Evolutionary conservation across 2,888 invertebrate species (phyloP).

Genomic region (Marasmarcha lunaedactyla): DNA sequence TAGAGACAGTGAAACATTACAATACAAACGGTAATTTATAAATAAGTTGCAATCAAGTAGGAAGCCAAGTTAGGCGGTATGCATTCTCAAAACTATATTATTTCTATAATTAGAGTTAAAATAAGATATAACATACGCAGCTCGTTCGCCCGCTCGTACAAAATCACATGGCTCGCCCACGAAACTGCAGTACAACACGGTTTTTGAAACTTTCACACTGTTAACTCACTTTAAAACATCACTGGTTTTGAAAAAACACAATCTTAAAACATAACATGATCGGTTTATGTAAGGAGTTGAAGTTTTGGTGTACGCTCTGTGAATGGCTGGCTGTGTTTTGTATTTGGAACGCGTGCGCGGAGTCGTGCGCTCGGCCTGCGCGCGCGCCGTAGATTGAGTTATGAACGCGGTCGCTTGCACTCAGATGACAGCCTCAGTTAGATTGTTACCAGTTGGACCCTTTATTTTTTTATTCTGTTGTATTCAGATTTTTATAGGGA

Average conservation of each 20-base stretch:
- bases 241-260: constrained; percentile 22
- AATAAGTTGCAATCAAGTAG: no score
- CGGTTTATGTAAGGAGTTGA: background rate
- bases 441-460: background rate
- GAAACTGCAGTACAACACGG: constrained; percentile 5
- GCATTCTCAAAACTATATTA: constrained; percentile 6
- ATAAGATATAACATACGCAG: constrained; percentile 43
- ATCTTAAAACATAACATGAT: background rate
- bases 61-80: no score
- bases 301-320: background rate
- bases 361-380: constrained; percentile 30
- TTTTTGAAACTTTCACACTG: background rate
- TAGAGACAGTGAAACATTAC: no score
- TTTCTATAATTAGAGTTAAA: constrained; percentile 37
- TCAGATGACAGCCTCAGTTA: constrained; percentile 51
- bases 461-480: constrained; percentile 7
- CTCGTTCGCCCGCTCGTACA: constrained; percentile 38
- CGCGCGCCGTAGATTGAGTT: constrained; percentile 41
- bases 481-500: background rate
- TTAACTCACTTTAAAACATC: constrained; percentile 34
- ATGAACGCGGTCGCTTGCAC: constrained; percentile 25
- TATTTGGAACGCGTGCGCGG: constrained; percentile 17
- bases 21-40: no score
- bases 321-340: constrained; percentile 19
- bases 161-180: constrained; percentile 59